Evolutionary conservation across 2,888 invertebrate species (phyloP), one percentile per base, ranked within the genome.

Genomic region (Apoda limacodes): DNA sequence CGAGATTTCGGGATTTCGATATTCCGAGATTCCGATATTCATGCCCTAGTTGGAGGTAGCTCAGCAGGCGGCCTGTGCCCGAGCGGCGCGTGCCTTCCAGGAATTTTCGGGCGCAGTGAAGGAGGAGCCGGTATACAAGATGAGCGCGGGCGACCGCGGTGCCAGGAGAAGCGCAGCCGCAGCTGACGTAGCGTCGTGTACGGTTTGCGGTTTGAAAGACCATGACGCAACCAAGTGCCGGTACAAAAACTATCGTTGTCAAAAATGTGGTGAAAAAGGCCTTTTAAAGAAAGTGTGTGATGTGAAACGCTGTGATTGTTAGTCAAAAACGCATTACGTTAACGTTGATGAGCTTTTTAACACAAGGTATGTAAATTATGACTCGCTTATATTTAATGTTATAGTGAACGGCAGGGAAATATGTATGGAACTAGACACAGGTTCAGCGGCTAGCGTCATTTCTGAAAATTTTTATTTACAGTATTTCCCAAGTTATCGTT

Each of bases 211-310:
- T 37, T 33, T 2, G 25, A 39, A 2, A 22, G 12, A 5, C 2
- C 27, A 3, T 39, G 37, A 41, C 44, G 3, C 44, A n/a, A n/a
- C n/a, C n/a, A n/a, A n/a, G n/a, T n/a, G n/a, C n/a, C n/a, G n/a
- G n/a, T n/a, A n/a, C n/a, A 42, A 12, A 45, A 43, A 21, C 43
- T 41, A 19, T 44, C 39, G 0, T 42, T 38, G 2, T 41, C 42
- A 1, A 43, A 44, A 4, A 31, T 46, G 17, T 42, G 38, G 13
- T 40, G 35, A 3, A 39, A 43, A 2, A 34, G 31, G n/a, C 13
- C 15, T 1, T 47, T 42, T 17, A 43, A 46, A 11, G 42, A 44
- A 28, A 45, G 43, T 35, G 9, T 48, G 6, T 46, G 42, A 20
- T 42, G 42, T n/a, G 27, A 35, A 2, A 5, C 25, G 2, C 29